Base-by-base conservation (phyloP, 2,797 vertebrate genomes). In the Ciconia nigra region DNA sequence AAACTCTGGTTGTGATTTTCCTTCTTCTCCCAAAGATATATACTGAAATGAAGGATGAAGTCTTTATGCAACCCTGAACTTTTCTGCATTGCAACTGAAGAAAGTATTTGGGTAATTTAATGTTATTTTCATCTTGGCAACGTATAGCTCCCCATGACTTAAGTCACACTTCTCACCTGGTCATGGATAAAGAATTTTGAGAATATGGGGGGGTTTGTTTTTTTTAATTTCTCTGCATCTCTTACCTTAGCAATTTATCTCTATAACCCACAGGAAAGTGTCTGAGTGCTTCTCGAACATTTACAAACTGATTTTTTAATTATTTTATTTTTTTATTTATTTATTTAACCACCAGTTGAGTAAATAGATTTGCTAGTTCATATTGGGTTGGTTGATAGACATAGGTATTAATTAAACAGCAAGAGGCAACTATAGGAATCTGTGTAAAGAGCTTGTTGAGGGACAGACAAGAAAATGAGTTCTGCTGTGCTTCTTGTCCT, bases 311-410 rank as follows among this genome's bases (percentile, higher is more conserved):
- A 24, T 5, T n/a, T 33, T 29, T 54, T 11, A 17, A 22, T 39
- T 2, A 0, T 39, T 63, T 10, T 2, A 1, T 41, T 66, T 69
- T n/a, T 26, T 8, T 51, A 19, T 46, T 3, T 10, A 29, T 16
- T 17, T n/a, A 47, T 83, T 44, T 58, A 16, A 57, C 7, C 16
- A 42, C 4, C 17, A 52, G 13, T 33, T 72, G 16, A 18, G 15
- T 25, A 69, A 46, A 72, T 11, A 41, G 13, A 31, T 51, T 59
- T 83, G 35, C 21, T 25, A 26, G 4, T 41, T 83, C 16, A 18
- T 37, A 18, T 28, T 41, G 18, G 2, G 8, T 62, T 76, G 10
- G 7, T 25, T 65, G 26, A 24, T 5, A 52, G 8, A 31, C 1
- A 3, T 11, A 52, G 6, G 5, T 49, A 20, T 20, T 24, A 62